Base-by-base conservation (phyloP, 1,140 invertebrate species). In the Cryptotermes secundus region DNA sequence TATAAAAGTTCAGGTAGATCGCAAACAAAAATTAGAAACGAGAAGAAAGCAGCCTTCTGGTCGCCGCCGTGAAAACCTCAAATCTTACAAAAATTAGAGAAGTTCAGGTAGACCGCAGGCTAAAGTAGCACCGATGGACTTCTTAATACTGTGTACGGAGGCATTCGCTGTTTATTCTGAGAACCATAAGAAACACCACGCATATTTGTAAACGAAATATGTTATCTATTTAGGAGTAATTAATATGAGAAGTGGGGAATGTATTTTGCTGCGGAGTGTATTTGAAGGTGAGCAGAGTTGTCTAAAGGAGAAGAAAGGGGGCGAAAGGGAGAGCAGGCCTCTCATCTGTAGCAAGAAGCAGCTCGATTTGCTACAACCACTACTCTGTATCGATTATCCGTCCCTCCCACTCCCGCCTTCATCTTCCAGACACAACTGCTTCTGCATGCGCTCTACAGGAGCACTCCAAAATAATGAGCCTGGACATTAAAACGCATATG, bases 321-420 rank as follows among this genome's bases (percentile, higher is more conserved):
- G n/a, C n/a, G 59, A 72, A 2, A n/a, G 53, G 19, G 26, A n/a
- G 59, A 31, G 59, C 0, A 72, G n/a, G n/a, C 59, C 26, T 31
- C 59, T 3, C 59, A 9, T 31, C 59, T 72, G 59, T 72, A 72
- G 59, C 26, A 72, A 72, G 59, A n/a, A 72, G 26, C n/a, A 72
- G 59, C 59, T 72, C 59, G 59, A 72, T 72, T 72, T 72, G 59
- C 59, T 72, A 72, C 59, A 72, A 72, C 59, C 59, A 14, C 59
- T 26, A 72, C 59, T 31, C n/a, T n/a, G 59, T 72, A 72, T 72
- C 59, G 59, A 72, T 72, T 72, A 72, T 72, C 26, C 31, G 59
- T 72, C 59, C 26, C 59, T 72, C 59, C 59, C 59, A 72, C 59
- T 31, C 26, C n/a, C n/a, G 59, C 59, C 59, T 31, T 72, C 59